Evolutionary conservation across 2,888 invertebrate genomes (phyloP).

Genomic region (Lobophora halterata): DNA sequence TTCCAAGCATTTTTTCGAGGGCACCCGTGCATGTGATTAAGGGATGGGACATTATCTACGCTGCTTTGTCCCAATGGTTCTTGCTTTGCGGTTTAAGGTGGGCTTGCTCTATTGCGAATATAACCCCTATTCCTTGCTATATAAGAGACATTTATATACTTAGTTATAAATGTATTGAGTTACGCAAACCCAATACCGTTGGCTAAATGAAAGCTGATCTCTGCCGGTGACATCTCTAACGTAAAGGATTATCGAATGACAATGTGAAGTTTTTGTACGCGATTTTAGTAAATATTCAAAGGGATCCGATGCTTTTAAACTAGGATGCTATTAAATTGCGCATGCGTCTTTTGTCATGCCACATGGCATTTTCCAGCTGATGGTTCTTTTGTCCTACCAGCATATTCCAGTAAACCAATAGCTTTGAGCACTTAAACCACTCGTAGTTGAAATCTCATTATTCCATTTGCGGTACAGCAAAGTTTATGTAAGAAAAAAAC

Average conservation of each 20-base stretch:
- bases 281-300: constrained; percentile 63
- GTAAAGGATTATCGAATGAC: constrained; percentile 80
- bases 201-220: constrained; percentile 76
- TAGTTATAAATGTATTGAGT: constrained; percentile 66
- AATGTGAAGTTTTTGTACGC: constrained; percentile 67
- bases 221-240: constrained; percentile 74
- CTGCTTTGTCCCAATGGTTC: constrained; percentile 66
- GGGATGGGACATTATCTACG: constrained; percentile 76
- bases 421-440: constrained; percentile 28
- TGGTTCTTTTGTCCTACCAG: constrained; percentile 62
- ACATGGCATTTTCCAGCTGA: constrained; percentile 77
- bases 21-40: constrained; percentile 79
- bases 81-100: constrained; percentile 74
- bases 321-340: constrained; percentile 79
- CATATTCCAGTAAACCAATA: constrained; percentile 54
- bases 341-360: constrained; percentile 71
- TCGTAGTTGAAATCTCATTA: constrained; percentile 18
- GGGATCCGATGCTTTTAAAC: constrained; percentile 63
- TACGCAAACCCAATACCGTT: constrained; percentile 78
- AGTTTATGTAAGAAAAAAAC: too few species aligned
- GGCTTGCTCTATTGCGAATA: constrained; percentile 43
- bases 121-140: constrained; percentile 43
- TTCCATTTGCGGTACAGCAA: constrained; percentile 2
- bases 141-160: constrained; percentile 36
- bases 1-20: constrained; percentile 72